These are phyloP conservation scores for Amitus sp. DNA, from an alignment of 2,888 invertebrate genomes.

Conservation along the genomic window DNA sequence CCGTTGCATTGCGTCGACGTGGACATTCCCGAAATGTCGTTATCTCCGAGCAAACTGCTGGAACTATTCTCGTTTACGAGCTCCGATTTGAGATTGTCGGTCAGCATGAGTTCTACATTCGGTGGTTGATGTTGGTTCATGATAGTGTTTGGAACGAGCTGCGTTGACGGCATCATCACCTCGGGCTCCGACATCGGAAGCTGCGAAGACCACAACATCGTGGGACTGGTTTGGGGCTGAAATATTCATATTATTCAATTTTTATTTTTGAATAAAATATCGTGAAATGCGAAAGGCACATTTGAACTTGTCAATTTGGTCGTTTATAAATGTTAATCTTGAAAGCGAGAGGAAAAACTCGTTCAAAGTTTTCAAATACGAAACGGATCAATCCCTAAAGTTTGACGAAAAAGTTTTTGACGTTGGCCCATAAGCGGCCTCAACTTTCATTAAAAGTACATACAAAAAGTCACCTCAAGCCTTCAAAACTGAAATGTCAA, in stretches of 20 bases:
- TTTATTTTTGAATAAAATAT: background rate
- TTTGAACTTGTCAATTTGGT: too few species aligned
- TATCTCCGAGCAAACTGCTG: slow-evolving; percentile 69
- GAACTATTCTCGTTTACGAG: slow-evolving; percentile 79
- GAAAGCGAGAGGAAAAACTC: too few species aligned
- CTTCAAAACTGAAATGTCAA: too few species aligned
- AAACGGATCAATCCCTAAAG: too few species aligned
- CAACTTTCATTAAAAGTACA: too few species aligned
- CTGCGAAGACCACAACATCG: slow-evolving; percentile 58
- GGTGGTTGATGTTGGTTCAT: slow-evolving; percentile 59
- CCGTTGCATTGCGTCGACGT: slow-evolving; percentile 48
- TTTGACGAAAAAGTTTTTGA: too few species aligned
- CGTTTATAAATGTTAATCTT: too few species aligned
- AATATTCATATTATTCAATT: slow-evolving; percentile 3
- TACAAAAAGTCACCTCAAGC: too few species aligned
- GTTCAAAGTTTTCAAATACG: too few species aligned
- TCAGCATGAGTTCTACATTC: slow-evolving; percentile 68
- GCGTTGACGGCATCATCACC: slow-evolving; percentile 77
- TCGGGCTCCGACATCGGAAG: slow-evolving; percentile 63
- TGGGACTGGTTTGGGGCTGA: slow-evolving; percentile 51
- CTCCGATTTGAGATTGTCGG: slow-evolving; percentile 70
- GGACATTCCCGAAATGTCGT: slow-evolving; percentile 60
- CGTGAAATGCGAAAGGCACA: too few species aligned
- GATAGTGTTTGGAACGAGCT: slow-evolving; percentile 70
- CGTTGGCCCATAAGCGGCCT: too few species aligned